Conservation (phyloP, 2,888 invertebrate genomes). For the Drosophila melanosoma region DNA sequence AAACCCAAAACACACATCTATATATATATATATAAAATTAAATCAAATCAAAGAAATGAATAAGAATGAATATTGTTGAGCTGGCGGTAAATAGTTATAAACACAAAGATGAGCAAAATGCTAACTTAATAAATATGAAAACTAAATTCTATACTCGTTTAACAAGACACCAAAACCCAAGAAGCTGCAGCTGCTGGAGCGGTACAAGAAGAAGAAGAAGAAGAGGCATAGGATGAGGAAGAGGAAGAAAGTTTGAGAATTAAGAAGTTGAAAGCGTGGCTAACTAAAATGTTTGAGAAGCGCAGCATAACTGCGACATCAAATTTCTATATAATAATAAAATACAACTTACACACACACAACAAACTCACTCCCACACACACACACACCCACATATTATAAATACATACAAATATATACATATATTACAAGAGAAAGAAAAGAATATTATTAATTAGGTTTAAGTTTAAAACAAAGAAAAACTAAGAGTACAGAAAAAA, state of each 20-base stretch:
- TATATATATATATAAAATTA: constrained; percentile 20
- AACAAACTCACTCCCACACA: constrained; percentile 21
- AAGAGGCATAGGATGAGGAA: neutral
- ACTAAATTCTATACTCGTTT: constrained; percentile 76
- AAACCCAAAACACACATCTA: constrained; percentile 6
- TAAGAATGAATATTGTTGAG: constrained; percentile 43
- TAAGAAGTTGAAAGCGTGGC: constrained; percentile 42
- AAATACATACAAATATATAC: constrained; percentile 63
- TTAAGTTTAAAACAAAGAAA: constrained; percentile 43
- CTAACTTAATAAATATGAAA: constrained; percentile 60
- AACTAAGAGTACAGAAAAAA: constrained; percentile 42
- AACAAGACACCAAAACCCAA: constrained; percentile 72
- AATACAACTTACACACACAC: constrained; percentile 39
- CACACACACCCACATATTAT: constrained; percentile 52
- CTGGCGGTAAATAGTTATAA: constrained; percentile 59
- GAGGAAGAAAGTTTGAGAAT: constrained; percentile 12
- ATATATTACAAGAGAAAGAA: constrained; percentile 69
- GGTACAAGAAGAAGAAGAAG: neutral
- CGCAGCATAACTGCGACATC: constrained; percentile 51
- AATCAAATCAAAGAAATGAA: constrained; percentile 46
- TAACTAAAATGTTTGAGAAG: constrained; percentile 48
- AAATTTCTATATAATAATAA: constrained; percentile 68
- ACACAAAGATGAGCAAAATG: constrained; percentile 47
- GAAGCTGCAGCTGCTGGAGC: constrained; percentile 20
- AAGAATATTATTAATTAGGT: constrained; percentile 71